phyloP scores from a whole-genome alignment of 2,888 invertebrate genomes.

The Mantis religiosa region DNA sequence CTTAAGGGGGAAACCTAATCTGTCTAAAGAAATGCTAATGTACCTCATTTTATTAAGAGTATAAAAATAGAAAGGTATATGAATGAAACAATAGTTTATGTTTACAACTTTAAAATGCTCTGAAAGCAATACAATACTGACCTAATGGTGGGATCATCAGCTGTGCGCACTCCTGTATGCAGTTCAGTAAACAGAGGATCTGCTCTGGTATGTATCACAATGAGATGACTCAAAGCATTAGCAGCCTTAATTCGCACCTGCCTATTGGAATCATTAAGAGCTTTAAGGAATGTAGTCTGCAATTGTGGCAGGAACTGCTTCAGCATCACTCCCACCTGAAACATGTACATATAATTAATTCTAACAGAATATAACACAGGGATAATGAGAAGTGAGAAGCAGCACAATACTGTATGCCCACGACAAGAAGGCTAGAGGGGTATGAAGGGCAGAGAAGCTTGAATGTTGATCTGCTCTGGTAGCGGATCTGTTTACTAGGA shows the following conservation, averaged over 20 bases:
- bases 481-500: too few species aligned
- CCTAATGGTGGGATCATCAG: conserved; percentile 78
- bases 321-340: conserved; percentile 84
- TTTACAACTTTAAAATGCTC: too few species aligned
- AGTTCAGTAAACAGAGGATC: conserved; percentile 94
- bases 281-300: conserved; percentile 96
- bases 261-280: conserved; percentile 84
- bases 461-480: too few species aligned
- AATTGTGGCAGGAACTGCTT: conserved; percentile 98
- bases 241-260: conserved; percentile 87
- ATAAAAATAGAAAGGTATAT: too few species aligned
- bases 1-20: too few species aligned
- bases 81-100: too few species aligned
- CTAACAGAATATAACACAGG: too few species aligned
- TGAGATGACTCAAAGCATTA: conserved; percentile 78
- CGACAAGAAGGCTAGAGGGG: too few species aligned
- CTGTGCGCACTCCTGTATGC: conserved; percentile 75
- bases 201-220: conserved; percentile 86
- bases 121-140: conserved; percentile 35
- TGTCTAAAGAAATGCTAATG: too few species aligned
- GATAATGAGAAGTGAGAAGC: not conserved
- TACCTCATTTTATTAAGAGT: too few species aligned
- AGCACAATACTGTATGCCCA: too few species aligned
- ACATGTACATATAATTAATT: conserved; percentile 10
- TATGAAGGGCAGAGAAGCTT: too few species aligned